These are phyloP conservation scores for Rhagophthalmus giganteus DNA, from an alignment of 2,888 invertebrate species.

Conservation along the genomic window DNA sequence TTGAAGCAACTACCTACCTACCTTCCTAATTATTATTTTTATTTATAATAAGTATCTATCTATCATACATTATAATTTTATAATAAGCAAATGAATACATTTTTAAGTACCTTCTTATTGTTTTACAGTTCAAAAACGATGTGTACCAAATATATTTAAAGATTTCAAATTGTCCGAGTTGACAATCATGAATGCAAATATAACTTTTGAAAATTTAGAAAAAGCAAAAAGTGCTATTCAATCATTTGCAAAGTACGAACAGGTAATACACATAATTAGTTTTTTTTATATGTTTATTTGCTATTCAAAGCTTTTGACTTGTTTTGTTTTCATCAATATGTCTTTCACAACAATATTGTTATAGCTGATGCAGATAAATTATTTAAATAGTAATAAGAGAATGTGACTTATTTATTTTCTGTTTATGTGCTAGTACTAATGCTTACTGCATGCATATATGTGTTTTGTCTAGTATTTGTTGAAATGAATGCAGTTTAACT, in stretches of 20 bases:
- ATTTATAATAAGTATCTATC: constrained; percentile 3
- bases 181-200: constrained; percentile 8
- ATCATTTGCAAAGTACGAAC: constrained; percentile 57
- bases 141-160: constrained; percentile 55
- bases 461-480: too few relatives aligned
- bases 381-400: too few relatives aligned
- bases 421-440: too few relatives aligned
- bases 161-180: constrained; percentile 21
- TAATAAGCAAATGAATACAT: too few relatives aligned
- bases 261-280: constrained; percentile 46
- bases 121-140: constrained; percentile 59
- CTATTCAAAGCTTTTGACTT: constrained; percentile 31
- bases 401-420: too few relatives aligned
- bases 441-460: too few relatives aligned
- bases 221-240: constrained; percentile 55
- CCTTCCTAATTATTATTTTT: not conserved
- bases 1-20: not conserved
- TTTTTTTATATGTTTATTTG: constrained; percentile 19
- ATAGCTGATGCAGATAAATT: too few relatives aligned
- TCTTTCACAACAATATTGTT: too few relatives aligned
- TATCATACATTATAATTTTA: constrained; percentile 3
- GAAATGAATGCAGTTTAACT: too few relatives aligned
- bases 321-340: constrained; percentile 30
- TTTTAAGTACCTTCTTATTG: too few relatives aligned
- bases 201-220: constrained; percentile 51